Evolutionary conservation across 1,140 invertebrate species (phyloP).

Genomic region (Triops longicaudatus): DNA sequence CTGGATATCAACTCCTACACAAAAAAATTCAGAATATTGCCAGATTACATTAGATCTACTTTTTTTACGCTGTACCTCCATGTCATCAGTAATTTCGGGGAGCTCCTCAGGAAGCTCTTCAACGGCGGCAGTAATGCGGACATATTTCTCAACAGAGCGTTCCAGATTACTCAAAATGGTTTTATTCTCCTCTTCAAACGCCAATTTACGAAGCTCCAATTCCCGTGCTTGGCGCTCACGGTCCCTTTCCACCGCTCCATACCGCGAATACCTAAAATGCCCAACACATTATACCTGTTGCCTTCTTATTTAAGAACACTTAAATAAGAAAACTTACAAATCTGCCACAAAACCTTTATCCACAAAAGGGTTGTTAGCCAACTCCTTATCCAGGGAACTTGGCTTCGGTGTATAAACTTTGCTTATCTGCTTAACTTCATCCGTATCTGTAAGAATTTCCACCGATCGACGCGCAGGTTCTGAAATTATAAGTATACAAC

Average conservation of each 20-base stretch:
- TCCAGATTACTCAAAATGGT: neutral
- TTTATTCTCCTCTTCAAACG: neutral
- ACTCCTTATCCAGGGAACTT: neutral
- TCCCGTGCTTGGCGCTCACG: neutral
- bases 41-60: neutral
- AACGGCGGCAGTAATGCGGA: slow-evolving; percentile 17
- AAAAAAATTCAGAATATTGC: neutral
- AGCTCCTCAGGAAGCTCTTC: slow-evolving; percentile 30
- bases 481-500: no score
- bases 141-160: neutral
- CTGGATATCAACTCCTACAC: slow-evolving; percentile 41
- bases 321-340: neutral
- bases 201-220: neutral
- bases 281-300: neutral
- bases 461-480: neutral
- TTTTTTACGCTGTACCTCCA: slow-evolving; percentile 25
- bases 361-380: neutral
- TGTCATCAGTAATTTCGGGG: slow-evolving; percentile 32
- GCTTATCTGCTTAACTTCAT: neutral
- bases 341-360: neutral
- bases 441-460: neutral
- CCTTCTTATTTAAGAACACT: neutral
- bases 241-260: neutral
- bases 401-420: neutral
- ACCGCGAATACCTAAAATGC: neutral